Evolutionary conservation across 1,140 invertebrate genomes (phyloP).

Genomic region (Glossosoma conforme): DNA sequence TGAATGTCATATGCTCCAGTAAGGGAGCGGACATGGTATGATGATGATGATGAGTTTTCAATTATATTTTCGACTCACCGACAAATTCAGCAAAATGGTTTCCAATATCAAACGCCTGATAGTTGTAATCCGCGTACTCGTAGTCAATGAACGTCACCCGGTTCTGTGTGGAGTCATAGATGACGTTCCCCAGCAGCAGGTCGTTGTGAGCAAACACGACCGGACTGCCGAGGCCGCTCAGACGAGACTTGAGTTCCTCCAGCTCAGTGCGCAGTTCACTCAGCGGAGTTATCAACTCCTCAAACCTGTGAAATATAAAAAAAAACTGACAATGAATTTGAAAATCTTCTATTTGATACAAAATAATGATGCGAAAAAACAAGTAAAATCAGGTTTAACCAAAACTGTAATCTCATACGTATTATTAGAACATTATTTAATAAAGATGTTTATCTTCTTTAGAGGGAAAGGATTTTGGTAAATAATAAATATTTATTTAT

Average conservation of each 20-base stretch:
- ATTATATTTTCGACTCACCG: conserved; percentile 63
- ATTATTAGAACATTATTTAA: no score
- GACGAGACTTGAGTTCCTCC: conserved; percentile 58
- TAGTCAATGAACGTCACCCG: conserved; percentile 94
- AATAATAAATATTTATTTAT: no score
- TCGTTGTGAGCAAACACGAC: conserved; percentile 98
- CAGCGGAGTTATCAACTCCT: conserved; percentile 61
- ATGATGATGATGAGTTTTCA: no score
- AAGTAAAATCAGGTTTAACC: no score
- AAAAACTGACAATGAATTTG: background rate
- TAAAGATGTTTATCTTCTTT: no score
- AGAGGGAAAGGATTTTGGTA: no score
- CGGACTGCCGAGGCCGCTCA: conserved; percentile 66
- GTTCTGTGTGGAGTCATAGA: conserved; percentile 69
- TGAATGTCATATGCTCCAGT: no score
- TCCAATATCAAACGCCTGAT: conserved; percentile 93
- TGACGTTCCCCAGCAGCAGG: conserved; percentile 89
- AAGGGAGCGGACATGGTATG: no score
- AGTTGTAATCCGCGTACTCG: conserved; percentile 93
- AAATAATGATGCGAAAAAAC: background rate
- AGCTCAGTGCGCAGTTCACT: conserved; percentile 65
- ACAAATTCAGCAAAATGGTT: conserved; percentile 98
- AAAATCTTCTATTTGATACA: background rate
- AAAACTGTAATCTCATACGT: no score
- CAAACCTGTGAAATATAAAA: conserved; percentile 57